Base-by-base conservation (phyloP, 2,888 invertebrate genomes). In the Pyrochroa serraticornis region DNA sequence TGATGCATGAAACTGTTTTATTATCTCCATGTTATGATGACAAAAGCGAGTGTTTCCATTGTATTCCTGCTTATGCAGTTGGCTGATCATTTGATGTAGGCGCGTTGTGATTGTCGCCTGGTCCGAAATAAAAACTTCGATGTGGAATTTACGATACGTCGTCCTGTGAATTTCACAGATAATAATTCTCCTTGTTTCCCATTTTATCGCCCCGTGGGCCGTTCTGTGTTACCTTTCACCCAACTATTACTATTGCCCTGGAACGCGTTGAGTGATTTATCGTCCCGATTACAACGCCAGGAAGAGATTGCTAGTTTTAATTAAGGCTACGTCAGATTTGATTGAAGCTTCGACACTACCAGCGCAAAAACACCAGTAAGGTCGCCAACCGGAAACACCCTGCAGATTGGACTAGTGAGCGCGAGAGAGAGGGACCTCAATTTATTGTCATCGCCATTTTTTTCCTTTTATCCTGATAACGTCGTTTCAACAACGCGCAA, bases 141-240 rank as follows among this genome's bases (percentile, higher is more conserved):
- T 44, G 44, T 12, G 44, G 44, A 44, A 44, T 44, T 44, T 44
- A 44, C 34, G 44, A 44, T 10, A 44, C 44, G 44, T 22, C 22
- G 22, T 44, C 32, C 34, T 10, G 10, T n/a, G 44, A 44, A 44
- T 42, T 9, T 22, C 22, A 22, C 22, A 22, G 22, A 22, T 22
- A 22, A 22, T 22, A 22, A 22, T 5, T 22, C 22, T 22, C 22
- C 22, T 22, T 22, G 22, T 22, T 22, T 14, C 6, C 22, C 30
- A 8, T 42, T 42, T 39, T 39, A 14, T 39, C 13, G 14, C 22
- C 31, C n/a, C 31, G 3, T 13, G 5, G 14, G 7, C 12, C n/a
- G 5, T 22, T 22, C 3, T 22, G 3, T 22, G 22, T 22, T 22
- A 22, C 22, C 22, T 22, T 22, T 5, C 22, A 22, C 22, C 22